These are phyloP conservation scores for Ichneumoninae sp. DNA, from an alignment of 2,888 invertebrate species.

Conservation along the genomic window DNA sequence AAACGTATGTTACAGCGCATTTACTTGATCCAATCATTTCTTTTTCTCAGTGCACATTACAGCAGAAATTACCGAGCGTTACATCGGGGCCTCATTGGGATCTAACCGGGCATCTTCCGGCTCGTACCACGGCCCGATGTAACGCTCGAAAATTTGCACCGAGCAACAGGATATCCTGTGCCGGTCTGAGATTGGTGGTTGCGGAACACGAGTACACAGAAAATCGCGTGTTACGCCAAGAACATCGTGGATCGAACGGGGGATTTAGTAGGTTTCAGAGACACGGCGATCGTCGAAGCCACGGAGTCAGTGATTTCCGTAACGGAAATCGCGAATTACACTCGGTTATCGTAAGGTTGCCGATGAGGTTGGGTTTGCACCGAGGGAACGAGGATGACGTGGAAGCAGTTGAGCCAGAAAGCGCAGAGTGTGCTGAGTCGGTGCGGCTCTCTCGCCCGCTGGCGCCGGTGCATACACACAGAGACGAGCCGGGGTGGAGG, in stretches of 20 bases:
- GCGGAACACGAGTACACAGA: not conserved
- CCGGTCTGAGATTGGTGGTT: not conserved
- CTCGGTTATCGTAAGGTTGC: constrained; percentile 46
- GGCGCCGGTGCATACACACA: constrained; percentile 49
- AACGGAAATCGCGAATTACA: constrained; percentile 66
- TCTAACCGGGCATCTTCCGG: not conserved
- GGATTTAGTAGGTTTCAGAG: constrained; percentile 23
- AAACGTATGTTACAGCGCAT: too few species aligned
- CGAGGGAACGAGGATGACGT: constrained; percentile 24
- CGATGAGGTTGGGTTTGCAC: constrained; percentile 23
- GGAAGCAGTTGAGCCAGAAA: constrained; percentile 19
- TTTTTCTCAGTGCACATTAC: not conserved
- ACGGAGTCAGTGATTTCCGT: constrained; percentile 66
- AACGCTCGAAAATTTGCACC: not conserved
- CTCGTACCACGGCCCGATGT: too few species aligned
- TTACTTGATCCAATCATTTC: too few species aligned
- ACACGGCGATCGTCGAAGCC: constrained; percentile 35
- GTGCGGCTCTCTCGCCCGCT: constrained; percentile 38
- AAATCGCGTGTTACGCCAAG: constrained; percentile 28
- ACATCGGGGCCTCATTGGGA: not conserved
- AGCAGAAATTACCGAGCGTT: not conserved
- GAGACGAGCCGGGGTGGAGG: constrained; percentile 19
- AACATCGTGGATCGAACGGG: not conserved
- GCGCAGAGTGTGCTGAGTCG: constrained; percentile 53
- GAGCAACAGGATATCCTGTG: not conserved